Evolutionary conservation across 2,797 vertebrate species (phyloP).

Genomic region (Austrolebias charrua): DNA sequence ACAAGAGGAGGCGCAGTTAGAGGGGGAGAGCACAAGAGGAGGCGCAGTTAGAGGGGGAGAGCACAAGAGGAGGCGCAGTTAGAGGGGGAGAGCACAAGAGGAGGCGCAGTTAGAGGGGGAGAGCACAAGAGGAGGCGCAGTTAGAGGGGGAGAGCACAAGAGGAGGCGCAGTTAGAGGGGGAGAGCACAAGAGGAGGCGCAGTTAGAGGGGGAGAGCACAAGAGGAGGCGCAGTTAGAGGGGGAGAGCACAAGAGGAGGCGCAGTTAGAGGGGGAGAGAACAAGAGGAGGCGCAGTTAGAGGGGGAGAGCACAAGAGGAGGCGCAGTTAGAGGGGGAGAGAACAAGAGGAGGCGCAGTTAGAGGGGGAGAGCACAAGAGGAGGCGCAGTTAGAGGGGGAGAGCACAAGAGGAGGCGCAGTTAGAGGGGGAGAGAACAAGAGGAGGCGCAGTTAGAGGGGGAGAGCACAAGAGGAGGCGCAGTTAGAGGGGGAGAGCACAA

Average conservation of each 20-base stretch:
- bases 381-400: slow-evolving; percentile 31
- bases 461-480: slow-evolving; percentile 43
- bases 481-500: slow-evolving; percentile 21
- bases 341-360: slow-evolving; percentile 31
- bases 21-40: slow-evolving; percentile 54
- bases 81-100: slow-evolving; percentile 45
- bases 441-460: slow-evolving; percentile 34
- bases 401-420: slow-evolving; percentile 31
- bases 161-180: slow-evolving; percentile 32
- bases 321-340: slow-evolving; percentile 24
- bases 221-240: slow-evolving; percentile 36
- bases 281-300: slow-evolving; percentile 32
- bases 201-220: slow-evolving; percentile 21
- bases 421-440: slow-evolving; percentile 41
- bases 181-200: slow-evolving; percentile 49
- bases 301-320: slow-evolving; percentile 55
- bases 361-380: slow-evolving; percentile 51
- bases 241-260: slow-evolving; percentile 51
- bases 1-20: slow-evolving; percentile 31
- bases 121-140: slow-evolving; percentile 32
- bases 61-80: slow-evolving; percentile 31
- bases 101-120: slow-evolving; percentile 40
- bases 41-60: slow-evolving; percentile 25
- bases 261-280: slow-evolving; percentile 23
- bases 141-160: slow-evolving; percentile 31